Evolutionary conservation across 2,113 vertebrate genomes (phyloP), one percentile per base, ranked within the genome.

Genomic region (Pholis gunnellus): DNA sequence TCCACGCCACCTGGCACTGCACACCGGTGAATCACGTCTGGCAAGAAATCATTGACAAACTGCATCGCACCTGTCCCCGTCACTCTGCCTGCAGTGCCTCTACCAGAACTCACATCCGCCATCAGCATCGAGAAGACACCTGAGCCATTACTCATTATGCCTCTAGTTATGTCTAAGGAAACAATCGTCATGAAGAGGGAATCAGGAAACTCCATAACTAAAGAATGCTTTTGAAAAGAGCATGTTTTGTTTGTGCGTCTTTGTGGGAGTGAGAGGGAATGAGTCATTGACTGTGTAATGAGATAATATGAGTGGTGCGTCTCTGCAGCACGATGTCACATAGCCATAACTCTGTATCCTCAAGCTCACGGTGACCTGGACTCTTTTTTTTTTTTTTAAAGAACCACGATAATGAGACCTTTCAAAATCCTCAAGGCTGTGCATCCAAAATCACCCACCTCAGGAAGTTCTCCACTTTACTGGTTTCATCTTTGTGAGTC

Each of bases 11-110:
- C 71, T 87, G 86, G 68, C 80, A 9, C 52, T 20, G 59, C 70
- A 40, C 40, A 22, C 29, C 9, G 20, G n/a, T 90, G 85, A 89
- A 75, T 87, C 83, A 87, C 65, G 74, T 68, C 52, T 84, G 71
- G 87, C 78, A 66, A 64, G 73, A 68, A 63, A 86, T 66, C 52
- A 29, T 36, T 71, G 69, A 82, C 83, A 78, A 84, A 66, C 65
- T 54, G 44, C 84, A 68, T 72, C 87, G 81, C 54, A 82, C 72
- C 40, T 69, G 25, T 68, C 64, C 50, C 59, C 50, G 42, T 31
- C 67, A 57, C 56, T 72, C 78, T 63, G 50, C 61, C 68, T 15
- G n/a, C n/a, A 29, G 65, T 63, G 50, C 63, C 68, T 11, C 68
- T 11, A 56, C 44, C 22, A 76, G 60, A 42, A 36, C 31, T 54